Evolutionary conservation across 2,113 vertebrate genomes (phyloP).

Genomic region (Podiceps cristatus): DNA sequence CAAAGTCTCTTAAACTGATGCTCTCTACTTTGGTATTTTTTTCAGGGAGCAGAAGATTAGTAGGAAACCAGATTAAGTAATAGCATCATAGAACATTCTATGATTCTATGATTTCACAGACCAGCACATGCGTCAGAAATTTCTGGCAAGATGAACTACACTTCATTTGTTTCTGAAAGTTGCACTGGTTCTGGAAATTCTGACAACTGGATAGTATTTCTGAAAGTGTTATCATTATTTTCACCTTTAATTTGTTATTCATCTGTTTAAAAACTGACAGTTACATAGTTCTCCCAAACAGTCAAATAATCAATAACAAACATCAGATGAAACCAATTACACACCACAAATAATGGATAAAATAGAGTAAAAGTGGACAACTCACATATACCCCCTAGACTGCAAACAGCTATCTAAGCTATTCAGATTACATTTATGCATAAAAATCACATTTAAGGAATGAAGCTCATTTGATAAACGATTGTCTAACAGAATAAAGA

Average conservation of each 20-base stretch:
- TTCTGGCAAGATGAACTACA: background rate
- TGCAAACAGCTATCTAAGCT: background rate
- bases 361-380: background rate
- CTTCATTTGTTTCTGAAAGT: background rate
- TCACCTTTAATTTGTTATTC: background rate
- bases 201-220: background rate
- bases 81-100: background rate
- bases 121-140: background rate
- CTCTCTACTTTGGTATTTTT: background rate
- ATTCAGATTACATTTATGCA: slow-evolving; percentile 21
- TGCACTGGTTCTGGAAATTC: background rate
- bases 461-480: slow-evolving; percentile 30
- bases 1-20: background rate
- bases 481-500: slow-evolving; percentile 46
- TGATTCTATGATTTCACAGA: background rate
- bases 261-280: background rate
- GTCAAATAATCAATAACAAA: background rate
- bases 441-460: slow-evolving; percentile 27
- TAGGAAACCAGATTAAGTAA: background rate
- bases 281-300: background rate
- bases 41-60: background rate
- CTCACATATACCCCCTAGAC: background rate
- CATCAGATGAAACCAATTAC: background rate
- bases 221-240: background rate
- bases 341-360: background rate